These are phyloP conservation scores for Labeo rohita DNA, from an alignment of 2,113 vertebrate species.

Conservation along the genomic window DNA sequence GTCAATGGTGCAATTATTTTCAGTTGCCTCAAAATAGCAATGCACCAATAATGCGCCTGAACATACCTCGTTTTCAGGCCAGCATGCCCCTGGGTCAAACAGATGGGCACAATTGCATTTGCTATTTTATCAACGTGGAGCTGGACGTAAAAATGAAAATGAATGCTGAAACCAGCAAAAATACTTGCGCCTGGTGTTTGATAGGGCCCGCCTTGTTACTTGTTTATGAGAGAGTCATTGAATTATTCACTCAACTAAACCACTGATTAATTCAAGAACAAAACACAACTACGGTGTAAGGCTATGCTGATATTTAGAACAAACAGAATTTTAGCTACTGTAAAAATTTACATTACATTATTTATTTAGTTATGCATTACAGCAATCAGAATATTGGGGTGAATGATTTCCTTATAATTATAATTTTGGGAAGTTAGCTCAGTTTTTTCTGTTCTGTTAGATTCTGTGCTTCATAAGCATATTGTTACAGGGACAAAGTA, in stretches of 20 bases:
- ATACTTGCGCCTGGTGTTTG: too few species aligned
- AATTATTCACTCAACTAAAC: neutral
- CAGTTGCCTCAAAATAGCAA: too few species aligned
- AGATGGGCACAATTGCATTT: too few species aligned
- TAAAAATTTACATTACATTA: neutral
- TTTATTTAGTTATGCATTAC: too few species aligned
- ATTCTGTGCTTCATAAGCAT: slow-evolving; percentile 3
- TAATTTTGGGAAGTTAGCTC: neutral
- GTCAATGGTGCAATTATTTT: too few species aligned
- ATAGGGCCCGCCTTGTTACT: too few species aligned
- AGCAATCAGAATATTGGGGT: neutral
- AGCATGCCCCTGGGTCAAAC: too few species aligned
- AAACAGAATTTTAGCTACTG: neutral
- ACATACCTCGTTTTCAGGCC: too few species aligned
- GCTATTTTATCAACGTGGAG: too few species aligned
- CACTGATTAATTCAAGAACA: neutral
- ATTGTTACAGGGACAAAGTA: slow-evolving; percentile 15
- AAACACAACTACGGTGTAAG: neutral
- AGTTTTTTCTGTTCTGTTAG: neutral
- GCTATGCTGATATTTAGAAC: neutral
- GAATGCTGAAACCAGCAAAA: too few species aligned
- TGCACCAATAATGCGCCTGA: too few species aligned
- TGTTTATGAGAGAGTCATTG: neutral
- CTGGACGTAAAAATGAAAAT: too few species aligned
- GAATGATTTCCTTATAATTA: neutral